These are phyloP conservation scores for Rotaria sp. DNA, from an alignment of 2,888 invertebrate genomes.

Conservation along the genomic window DNA sequence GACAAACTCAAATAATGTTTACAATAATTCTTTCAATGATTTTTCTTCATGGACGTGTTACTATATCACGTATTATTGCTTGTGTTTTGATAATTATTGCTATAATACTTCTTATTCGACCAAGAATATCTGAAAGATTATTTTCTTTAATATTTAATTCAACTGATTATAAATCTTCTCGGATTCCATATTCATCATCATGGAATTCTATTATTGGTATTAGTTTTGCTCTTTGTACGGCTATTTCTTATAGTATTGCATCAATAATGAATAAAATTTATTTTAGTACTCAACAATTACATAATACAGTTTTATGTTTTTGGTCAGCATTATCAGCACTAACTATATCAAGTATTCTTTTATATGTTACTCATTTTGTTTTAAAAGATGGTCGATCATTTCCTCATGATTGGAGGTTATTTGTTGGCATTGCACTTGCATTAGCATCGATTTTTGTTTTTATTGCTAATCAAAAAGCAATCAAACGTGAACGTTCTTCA, in stretches of 20 bases:
- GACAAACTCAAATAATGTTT: background rate
- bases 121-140: background rate
- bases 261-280: background rate
- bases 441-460: slow-evolving; percentile 5
- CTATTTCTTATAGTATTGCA: background rate
- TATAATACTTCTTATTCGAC: background rate
- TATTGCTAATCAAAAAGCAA: slow-evolving; percentile 11
- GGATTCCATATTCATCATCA: background rate
- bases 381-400: background rate
- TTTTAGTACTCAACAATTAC: background rate
- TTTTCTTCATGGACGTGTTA: background rate
- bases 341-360: background rate
- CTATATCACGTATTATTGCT: slow-evolving; percentile 12
- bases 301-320: slow-evolving; percentile 1
- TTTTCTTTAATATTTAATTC: background rate
- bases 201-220: background rate
- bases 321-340: background rate
- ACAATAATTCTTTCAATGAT: background rate
- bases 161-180: background rate
- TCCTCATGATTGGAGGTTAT: slow-evolving; percentile 18
- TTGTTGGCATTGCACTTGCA: background rate
- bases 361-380: background rate
- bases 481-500: background rate
- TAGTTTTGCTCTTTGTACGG: background rate
- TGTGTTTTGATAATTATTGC: background rate